Base-by-base conservation (phyloP, 2,888 invertebrate genomes). In the Entomobrya proxima region DNA sequence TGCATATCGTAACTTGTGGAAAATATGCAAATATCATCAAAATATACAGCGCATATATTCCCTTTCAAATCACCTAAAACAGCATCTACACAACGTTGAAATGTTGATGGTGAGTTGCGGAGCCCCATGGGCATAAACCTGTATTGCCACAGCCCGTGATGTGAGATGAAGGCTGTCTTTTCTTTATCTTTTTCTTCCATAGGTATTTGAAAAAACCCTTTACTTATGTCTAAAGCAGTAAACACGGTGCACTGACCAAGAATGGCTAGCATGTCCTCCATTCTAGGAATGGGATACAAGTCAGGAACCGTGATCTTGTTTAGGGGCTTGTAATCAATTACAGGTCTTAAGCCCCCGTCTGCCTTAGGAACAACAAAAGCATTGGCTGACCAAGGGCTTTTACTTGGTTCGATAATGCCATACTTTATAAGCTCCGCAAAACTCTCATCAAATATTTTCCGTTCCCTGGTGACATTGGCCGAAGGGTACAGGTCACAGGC, bases 71-170 rank as follows among this genome's bases (percentile, higher is more conserved):
- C 90, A 15, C 85, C 80, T 13, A 92, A 35, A 0, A 87, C 61
- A 6, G 30, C 6, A 91, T 91, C 90, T 88, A 91, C 91, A 13
- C 91, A 67, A 4, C 92, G 24, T 86, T 91, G 91, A 86, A 92
- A 92, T 0, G 91, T 91, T 0, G 89, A 88, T 0, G 91, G 91
- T 0, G 90, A 88, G 52, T 90, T 91, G 61, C 89, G 88, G 2
- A 91, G 82, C 0, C 91, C 91, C 77, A 91, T 90, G 0, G 90
- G 90, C 91, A 92, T 91, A 4, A 91, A 82, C 24, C 80, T 47
- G 79, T 88, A 91, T 88, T 92, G 91, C 40, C 87, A 91, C 18
- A 91, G 90, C 2, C 91, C 91, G 5, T 81, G 64, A 27, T 87
- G 69, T 15, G 90, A 90, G 1, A 87, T 89, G 86, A 92, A 91